Percentiles rank a stretch among this genome's conserved stretches.
phyloP scores from a whole-genome alignment of 2,797 vertebrate species.

The Tinamus major region DNA sequence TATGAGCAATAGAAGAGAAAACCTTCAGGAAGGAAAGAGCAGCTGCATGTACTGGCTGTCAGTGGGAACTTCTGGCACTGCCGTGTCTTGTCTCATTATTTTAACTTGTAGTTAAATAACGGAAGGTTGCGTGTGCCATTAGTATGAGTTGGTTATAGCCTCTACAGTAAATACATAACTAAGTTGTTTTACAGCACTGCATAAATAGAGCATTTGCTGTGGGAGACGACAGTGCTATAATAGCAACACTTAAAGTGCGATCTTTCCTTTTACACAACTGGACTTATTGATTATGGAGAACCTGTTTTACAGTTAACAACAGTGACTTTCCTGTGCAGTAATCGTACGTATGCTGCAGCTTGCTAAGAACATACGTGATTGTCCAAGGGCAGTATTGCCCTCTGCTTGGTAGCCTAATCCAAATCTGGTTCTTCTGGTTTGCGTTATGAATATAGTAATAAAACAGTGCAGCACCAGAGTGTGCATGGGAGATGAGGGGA shows the following conservation, averaged over 20 bases:
- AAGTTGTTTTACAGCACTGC: not conserved
- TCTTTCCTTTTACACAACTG: conserved; percentile 23
- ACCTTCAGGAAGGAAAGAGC: not conserved
- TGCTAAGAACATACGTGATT: conserved; percentile 59
- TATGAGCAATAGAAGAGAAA: not conserved
- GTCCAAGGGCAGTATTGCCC: conserved; percentile 60
- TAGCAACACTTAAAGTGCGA: conserved; percentile 24
- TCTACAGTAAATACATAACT: not conserved
- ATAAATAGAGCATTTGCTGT: not conserved
- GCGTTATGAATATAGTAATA: conserved; percentile 65
- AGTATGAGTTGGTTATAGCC: not conserved
- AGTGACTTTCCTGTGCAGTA: conserved; percentile 25
- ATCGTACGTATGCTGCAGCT: conserved; percentile 50
- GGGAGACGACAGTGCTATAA: not conserved
- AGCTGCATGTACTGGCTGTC: not conserved
- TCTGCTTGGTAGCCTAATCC: conserved; percentile 69
- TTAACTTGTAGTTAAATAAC: conserved; percentile 11
- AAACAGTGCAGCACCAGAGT: conserved; percentile 5
- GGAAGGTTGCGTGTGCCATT: not conserved
- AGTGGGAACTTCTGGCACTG: not conserved
- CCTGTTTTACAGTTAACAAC: not conserved
- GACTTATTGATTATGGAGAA: conserved; percentile 35
- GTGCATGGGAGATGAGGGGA: not conserved
- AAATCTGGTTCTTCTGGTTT: conserved; percentile 72
- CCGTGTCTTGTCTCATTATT: not conserved